Percentiles rank a stretch among this genome's conserved stretches.
These are phyloP conservation scores for Taxidea taxus DNA, from an alignment of 2,113 vertebrate species.

Conservation along the genomic window DNA sequence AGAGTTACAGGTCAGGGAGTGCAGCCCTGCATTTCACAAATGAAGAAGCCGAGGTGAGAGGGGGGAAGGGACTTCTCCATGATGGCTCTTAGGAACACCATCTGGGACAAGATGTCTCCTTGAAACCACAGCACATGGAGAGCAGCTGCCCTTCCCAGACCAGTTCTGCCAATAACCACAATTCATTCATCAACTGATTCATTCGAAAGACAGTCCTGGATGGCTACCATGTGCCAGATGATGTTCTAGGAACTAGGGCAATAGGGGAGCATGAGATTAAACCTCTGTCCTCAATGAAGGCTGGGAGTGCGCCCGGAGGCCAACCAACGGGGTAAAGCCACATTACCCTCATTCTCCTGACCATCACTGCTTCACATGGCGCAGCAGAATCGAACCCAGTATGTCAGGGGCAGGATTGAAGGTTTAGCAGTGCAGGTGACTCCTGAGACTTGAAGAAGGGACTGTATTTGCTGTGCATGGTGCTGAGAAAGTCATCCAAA, in stretches of 20 bases:
- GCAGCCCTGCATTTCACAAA: neutral
- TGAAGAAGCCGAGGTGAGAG: neutral
- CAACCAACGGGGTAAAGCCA: neutral
- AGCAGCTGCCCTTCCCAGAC: neutral
- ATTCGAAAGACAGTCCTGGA: neutral
- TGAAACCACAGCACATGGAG: neutral
- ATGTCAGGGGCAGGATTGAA: accelerated
- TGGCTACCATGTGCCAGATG: neutral
- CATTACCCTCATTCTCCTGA: neutral
- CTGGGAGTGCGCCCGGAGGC: neutral
- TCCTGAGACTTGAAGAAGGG: neutral
- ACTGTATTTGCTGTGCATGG: neutral
- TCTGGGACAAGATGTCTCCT: neutral
- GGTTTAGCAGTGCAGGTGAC: neutral
- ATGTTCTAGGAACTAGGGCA: neutral
- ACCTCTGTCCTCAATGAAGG: neutral
- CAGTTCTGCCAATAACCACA: neutral
- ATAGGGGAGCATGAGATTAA: neutral
- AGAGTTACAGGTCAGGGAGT: neutral
- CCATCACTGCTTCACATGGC: neutral
- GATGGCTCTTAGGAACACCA: neutral
- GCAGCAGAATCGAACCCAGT: neutral
- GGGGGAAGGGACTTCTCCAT: neutral
- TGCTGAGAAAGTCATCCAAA: neutral
- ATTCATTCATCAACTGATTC: neutral